Conservation (phyloP, 1,140 invertebrate species). For the Idris sp. region DNA sequence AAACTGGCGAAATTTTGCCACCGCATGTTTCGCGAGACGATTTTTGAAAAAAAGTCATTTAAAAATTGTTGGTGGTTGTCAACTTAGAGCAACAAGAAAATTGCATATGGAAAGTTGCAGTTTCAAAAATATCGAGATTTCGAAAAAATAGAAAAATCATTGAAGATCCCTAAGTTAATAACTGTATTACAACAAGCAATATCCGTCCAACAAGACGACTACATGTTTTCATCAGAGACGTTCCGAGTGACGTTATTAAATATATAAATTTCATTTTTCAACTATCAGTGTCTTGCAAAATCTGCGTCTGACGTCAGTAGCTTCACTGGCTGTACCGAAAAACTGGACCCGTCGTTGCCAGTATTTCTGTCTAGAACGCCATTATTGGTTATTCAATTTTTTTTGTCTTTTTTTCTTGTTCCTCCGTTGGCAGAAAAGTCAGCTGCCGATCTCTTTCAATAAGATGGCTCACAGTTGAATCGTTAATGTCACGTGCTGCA, state of each 20-base stretch:
- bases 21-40: constrained; percentile 41
- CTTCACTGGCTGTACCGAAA: constrained; percentile 14
- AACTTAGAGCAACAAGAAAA: too few relatives aligned
- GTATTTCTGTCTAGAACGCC: constrained; percentile 43
- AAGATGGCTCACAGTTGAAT: constrained; percentile 49
- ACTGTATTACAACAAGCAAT: constrained; percentile 18
- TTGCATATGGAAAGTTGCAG: too few relatives aligned
- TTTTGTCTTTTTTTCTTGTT: too few relatives aligned
- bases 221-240: constrained; percentile 34
- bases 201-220: constrained; percentile 7
- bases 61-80: too few relatives aligned
- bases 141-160: too few relatives aligned
- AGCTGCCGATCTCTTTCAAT: constrained; percentile 52
- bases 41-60: too few relatives aligned
- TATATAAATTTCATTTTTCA: constrained; percentile 51
- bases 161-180: too few relatives aligned
- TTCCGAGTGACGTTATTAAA: constrained; percentile 39
- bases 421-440: constrained; percentile 23
- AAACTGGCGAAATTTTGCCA: constrained; percentile 54
- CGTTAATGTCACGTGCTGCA: constrained; percentile 57
- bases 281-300: constrained; percentile 40
- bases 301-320: constrained; percentile 28
- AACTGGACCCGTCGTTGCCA: constrained; percentile 28
- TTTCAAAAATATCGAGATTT: too few relatives aligned
- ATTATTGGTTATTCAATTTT: constrained; percentile 59